Conservation (phyloP, 2,888 invertebrate species). For the Sphaerophoria rueppellii region DNA sequence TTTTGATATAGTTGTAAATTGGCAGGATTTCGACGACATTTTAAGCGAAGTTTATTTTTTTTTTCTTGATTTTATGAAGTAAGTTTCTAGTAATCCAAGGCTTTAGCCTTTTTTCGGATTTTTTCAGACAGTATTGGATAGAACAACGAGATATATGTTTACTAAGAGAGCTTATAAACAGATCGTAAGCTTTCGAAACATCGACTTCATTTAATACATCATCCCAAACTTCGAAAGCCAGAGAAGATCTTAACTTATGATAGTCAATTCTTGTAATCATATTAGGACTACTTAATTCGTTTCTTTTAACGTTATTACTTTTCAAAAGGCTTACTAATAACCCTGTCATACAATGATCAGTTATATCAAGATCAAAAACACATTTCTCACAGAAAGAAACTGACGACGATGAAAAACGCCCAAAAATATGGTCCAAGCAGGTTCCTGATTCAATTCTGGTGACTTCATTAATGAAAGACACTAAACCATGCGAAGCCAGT, state of each 20-base stretch:
- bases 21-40: not conserved
- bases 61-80: not conserved
- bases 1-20: not conserved
- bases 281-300: not conserved
- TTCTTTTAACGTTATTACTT: too few relatives aligned
- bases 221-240: not conserved
- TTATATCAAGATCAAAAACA: not conserved
- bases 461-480: not conserved
- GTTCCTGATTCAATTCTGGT: not conserved
- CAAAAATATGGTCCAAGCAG: not conserved
- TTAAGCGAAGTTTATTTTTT: slow-evolving; percentile 1
- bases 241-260: not conserved
- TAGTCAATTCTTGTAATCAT: not conserved
- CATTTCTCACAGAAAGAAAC: not conserved
- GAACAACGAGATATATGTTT: not conserved
- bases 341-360: not conserved
- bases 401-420: not conserved
- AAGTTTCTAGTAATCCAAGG: not conserved
- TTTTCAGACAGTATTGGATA: not conserved
- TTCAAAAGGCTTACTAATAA: not conserved
- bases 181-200: not conserved
- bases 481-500: not conserved
- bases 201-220: not conserved
- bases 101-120: not conserved
- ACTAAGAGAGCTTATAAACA: not conserved